phyloP scores from a whole-genome alignment of 2,113 vertebrate species.

The Micronycteris hirsuta region DNA sequence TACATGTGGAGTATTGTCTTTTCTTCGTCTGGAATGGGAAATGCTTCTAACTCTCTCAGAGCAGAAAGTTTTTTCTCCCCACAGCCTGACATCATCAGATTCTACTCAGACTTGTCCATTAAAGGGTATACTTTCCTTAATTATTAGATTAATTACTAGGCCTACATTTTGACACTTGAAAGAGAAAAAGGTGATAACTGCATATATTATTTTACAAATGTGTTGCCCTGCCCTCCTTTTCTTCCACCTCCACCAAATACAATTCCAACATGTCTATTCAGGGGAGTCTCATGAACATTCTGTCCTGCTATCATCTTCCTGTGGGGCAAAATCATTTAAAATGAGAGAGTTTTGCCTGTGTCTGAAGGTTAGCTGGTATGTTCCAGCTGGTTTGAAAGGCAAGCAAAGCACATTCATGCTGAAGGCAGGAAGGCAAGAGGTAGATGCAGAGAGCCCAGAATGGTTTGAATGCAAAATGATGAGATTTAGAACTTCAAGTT shows the following conservation, averaged over 20 bases:
- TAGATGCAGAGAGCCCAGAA: background rate
- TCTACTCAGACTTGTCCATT: background rate
- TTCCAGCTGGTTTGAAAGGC: background rate
- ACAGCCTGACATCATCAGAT: slow-evolving; percentile 26
- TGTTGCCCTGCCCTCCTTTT: background rate
- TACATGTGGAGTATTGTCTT: slow-evolving; percentile 46
- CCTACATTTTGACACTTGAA: background rate
- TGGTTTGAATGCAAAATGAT: background rate
- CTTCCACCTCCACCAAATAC: background rate
- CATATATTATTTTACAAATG: background rate
- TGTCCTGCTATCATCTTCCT: background rate
- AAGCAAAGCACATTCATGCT: background rate
- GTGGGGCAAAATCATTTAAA: background rate
- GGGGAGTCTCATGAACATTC: background rate
- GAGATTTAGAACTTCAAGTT: no score
- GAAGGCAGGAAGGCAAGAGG: background rate
- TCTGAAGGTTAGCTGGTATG: background rate
- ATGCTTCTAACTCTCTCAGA: slow-evolving; percentile 15
- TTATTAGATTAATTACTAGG: background rate
- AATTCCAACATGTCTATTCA: background rate
- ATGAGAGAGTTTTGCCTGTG: background rate
- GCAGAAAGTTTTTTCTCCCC: background rate
- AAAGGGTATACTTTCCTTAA: slow-evolving; percentile 13
- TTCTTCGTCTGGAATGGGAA: slow-evolving; percentile 33
- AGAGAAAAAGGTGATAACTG: background rate